Percentiles rank a stretch among this genome's conserved stretches.
phyloP scores from a whole-genome alignment of 2,888 invertebrate species.

The Drosophila histrio region DNA sequence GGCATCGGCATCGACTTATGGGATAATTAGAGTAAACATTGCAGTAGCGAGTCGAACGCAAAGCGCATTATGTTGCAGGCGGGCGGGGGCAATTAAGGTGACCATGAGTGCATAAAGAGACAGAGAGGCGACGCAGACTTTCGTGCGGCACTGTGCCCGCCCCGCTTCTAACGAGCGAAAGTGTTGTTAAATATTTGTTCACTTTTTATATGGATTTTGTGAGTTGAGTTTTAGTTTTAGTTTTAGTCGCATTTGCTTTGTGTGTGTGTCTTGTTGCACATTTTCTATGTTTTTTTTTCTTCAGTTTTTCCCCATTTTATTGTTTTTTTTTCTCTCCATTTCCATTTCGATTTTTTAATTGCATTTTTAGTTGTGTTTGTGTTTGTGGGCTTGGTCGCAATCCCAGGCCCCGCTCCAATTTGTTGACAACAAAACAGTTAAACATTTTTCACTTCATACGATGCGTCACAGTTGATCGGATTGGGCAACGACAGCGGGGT shows the following conservation, averaged over 20 bases:
- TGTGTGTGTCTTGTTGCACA: slow-evolving; percentile 43
- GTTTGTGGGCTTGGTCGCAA: slow-evolving; percentile 66
- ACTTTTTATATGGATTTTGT: slow-evolving; percentile 24
- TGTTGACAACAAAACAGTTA: slow-evolving; percentile 67
- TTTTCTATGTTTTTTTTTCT: slow-evolving; percentile 38
- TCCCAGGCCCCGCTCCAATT: slow-evolving; percentile 69
- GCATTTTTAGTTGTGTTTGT: slow-evolving; percentile 50
- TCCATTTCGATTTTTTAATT: slow-evolving; percentile 59
- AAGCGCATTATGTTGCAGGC: slow-evolving; percentile 62
- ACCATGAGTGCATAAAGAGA: slow-evolving; percentile 61
- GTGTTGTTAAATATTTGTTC: slow-evolving; percentile 74
- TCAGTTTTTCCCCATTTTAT: slow-evolving; percentile 53
- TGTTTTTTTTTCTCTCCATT: slow-evolving; percentile 38
- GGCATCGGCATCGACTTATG: slow-evolving; percentile 43
- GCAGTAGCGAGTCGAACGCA: slow-evolving; percentile 38
- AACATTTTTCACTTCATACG: slow-evolving; percentile 51
- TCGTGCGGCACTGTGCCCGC: slow-evolving; percentile 52
- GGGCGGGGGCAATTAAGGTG: slow-evolving; percentile 60
- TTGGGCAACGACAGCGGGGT: slow-evolving; percentile 3
- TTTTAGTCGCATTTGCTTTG: slow-evolving; percentile 43
- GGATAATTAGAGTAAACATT: slow-evolving; percentile 64
- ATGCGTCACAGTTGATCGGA: slow-evolving; percentile 73
- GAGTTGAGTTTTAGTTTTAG: slow-evolving; percentile 2
- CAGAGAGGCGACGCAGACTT: slow-evolving; percentile 35
- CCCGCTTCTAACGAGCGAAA: slow-evolving; percentile 79